Base-by-base conservation (phyloP, 2,113 vertebrate genomes). In the Phyllostomus hastatus region DNA sequence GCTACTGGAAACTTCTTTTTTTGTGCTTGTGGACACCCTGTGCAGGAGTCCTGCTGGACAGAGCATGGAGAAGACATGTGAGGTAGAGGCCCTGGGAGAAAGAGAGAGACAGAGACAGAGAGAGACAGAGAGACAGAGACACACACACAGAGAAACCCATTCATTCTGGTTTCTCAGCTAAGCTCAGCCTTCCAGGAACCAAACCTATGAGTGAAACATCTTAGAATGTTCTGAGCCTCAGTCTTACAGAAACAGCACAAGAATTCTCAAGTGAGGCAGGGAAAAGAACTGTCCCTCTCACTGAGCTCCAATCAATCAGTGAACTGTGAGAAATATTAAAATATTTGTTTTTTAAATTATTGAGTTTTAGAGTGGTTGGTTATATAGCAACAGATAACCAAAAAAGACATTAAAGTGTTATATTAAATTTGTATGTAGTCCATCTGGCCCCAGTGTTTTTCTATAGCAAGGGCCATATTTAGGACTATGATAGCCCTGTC, bases 321-420 rank as follows among this genome's bases (percentile, higher is more conserved):
- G n/a, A 96, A 92, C 5, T 75, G 31, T 57, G 54, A 69, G 12
- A 85, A 85, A 88, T 81, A 85, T 35, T 80, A 72, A 88, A 96
- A 90, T 73, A 15, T 50, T 67, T 67, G 79, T 35, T 69, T 76
- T 61, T 64, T 67, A 70, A 84, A 26, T 8, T 11, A 38, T 33
- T 90, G 19, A 73, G 5, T 31, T 94, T 91, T 91, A 28, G 28
- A 78, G 16, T 88, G 11, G 11, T 52, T 92, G 50, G 11, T 85
- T 81, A 35, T 35, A 28, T 10, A 79, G 38, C 43, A 86, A 78
- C 52, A 87, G 4, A 84, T 69, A 94, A 69, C 86, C 19, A 76
- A 90, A 82, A 59, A 4, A 88, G 35, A 85, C 1, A 80, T 31
- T 38, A 91, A 87, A 95, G 92, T 88, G 20, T 15, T 43, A 5